Percentiles rank a stretch among this genome's conserved stretches.
Conservation (phyloP, 1,140 invertebrate genomes). For the Calliphora vicina region DNA sequence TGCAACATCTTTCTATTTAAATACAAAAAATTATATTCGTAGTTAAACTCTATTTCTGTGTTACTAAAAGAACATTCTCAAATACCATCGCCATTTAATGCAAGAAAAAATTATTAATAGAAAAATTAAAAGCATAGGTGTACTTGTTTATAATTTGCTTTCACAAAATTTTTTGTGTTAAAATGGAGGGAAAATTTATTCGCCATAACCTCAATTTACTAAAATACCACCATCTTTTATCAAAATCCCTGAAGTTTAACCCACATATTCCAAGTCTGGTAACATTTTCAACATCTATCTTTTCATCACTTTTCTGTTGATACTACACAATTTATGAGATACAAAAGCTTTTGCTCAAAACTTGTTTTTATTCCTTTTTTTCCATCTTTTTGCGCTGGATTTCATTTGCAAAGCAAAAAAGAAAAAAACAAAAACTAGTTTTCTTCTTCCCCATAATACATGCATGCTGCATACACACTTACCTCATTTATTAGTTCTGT, state of each 20-base stretch:
- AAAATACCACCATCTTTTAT: no score
- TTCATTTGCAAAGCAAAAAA: constrained; percentile 1
- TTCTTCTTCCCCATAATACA: not conserved
- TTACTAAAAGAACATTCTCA: no score
- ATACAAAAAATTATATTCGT: no score
- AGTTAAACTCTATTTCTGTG: no score
- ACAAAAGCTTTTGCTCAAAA: constrained; percentile 24
- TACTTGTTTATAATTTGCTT: no score
- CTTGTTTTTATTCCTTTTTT: not conserved
- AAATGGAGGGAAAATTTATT: no score
- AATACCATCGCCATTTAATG: no score
- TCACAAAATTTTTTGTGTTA: no score
- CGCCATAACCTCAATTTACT: no score
- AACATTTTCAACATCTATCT: not conserved
- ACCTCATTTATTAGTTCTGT: constrained; percentile 59
- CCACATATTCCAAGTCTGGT: not conserved
- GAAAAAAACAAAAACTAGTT: not conserved
- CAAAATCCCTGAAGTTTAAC: not conserved
- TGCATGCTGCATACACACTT: constrained; percentile 41
- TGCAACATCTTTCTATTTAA: no score
- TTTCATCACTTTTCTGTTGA: not conserved
- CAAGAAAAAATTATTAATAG: no score
- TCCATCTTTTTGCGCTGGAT: constrained; percentile 11
- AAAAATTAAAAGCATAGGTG: no score
- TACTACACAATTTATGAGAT: constrained; percentile 38